Conservation (phyloP, 2,888 invertebrate species). For the Embidobia sp. region DNA sequence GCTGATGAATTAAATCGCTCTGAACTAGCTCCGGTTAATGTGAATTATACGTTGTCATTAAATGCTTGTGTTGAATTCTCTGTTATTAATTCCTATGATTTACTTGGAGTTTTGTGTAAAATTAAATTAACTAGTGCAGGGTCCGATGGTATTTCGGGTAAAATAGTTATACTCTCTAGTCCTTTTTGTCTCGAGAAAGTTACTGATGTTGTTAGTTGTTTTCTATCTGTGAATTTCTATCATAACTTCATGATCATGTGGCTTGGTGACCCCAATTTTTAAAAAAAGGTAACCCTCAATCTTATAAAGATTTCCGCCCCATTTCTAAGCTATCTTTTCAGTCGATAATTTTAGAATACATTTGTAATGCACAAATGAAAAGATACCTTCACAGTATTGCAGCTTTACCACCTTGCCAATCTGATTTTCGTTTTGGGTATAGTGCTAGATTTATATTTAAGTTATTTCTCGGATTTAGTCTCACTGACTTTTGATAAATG, state of each 20-base stretch:
- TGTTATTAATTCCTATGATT: background rate
- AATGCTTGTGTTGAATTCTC: no score
- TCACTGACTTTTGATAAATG: no score
- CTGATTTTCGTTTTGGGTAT: background rate
- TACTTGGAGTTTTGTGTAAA: background rate
- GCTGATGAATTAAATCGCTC: background rate
- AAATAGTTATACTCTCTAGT: background rate
- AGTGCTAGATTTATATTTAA: background rate
- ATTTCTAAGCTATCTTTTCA: slow-evolving; percentile 5
- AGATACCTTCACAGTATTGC: background rate
- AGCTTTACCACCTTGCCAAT: background rate
- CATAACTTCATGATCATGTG: background rate
- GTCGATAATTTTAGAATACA: background rate
- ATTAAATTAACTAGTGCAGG: slow-evolving; percentile 13
- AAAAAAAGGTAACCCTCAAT: background rate
- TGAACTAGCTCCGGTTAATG: no score
- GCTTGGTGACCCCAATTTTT: background rate
- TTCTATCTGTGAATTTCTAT: background rate
- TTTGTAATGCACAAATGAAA: background rate
- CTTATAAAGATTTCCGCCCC: background rate
- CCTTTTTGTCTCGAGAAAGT: background rate
- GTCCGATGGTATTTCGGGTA: background rate
- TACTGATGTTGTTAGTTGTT: background rate
- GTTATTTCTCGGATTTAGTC: background rate
- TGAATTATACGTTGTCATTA: no score